Base-by-base conservation (phyloP, 2,113 vertebrate genomes). In the Sula dactylatra region DNA sequence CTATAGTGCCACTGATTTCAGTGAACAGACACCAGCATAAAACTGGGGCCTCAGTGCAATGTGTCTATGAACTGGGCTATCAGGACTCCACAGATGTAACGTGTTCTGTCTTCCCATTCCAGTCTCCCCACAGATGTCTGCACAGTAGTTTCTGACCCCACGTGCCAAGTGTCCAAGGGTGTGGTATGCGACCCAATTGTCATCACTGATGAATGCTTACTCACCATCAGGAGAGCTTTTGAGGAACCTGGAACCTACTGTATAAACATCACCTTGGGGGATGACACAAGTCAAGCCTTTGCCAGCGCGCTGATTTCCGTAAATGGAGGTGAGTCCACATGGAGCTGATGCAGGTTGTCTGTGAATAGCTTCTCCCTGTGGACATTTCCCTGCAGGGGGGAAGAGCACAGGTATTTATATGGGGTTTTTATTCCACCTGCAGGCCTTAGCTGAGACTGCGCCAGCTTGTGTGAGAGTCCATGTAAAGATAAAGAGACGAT, bases 41-140 rank as follows among this genome's bases (percentile, higher is more conserved):
- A 94, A 66, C 10, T 24, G 42, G 31, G n/a, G 69, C 36, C 72
- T 10, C 50, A 59, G 49, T 55, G 54, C 42, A 78, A 25, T 9
- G n/a, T 42, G 22, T 22, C 49, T 42, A 2, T 31, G 66, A 85
- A 29, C 22, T 29, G 40, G 15, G 59, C 52, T 70, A 83, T 31
- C 17, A 58, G 64, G 58, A 31, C 24, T 50, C 42, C 42, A 44
- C 32, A 71, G 44, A 13, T 22, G 32, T 42, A 55, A n/a, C 17
- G 7, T 29, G 13, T 84, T 88, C 54, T 76, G n/a, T 93, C 61
- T 83, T 55, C 64, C 70, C 44, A 8, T 1, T 62, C 15, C 95
- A 99, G 99, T 66, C 90, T 97, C 73, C 99, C 99, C 93, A 99
- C 98, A 17, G 99, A 99, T 74, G 99, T 98, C 86, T 99, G 99